Base-by-base conservation (phyloP, 1,140 invertebrate genomes). In the Phymorhynchus buccinoides region DNA sequence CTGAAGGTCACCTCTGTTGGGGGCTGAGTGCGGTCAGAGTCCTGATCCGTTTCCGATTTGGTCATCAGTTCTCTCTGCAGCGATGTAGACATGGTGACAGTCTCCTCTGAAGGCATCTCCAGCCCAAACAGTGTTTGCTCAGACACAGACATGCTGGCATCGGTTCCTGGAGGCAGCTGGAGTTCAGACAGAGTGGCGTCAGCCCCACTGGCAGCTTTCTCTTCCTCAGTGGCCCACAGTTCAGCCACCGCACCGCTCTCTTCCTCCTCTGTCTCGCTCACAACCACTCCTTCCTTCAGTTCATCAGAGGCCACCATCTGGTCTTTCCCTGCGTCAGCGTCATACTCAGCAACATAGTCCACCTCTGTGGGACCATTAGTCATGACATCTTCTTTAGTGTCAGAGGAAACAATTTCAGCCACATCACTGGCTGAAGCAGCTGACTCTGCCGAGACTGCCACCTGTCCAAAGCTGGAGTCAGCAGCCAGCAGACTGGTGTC, bases 281-380 rank as follows among this genome's bases (percentile, higher is more conserved):
- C 84, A 6, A 37, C 30, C 39, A 22, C 44, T 78, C 30, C 44
- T 3, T 41, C 81, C 14, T 66, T 22, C 16, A 80, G 66, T 2
- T 56, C 78, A 48, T 48, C 66, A 6, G 68, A 77, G 22, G 39
- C 27, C n/a, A 73, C 44, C 35, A 75, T 78, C 27, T 68, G 68
- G 56, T 79, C 37, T 81, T 52, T 30, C 18, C 37, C 73, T 66
- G 83, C 39, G 48, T 85, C 83, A 37, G 73, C 75, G 83, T 88
- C 87, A 84, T 87, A 86, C 62, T 94, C 93, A 80, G 94, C 91
- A 86, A 92, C 92, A 87, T 94, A 94, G 73, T 95, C 95, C 27
- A 94, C 93, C 91, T 95, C 95, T 35, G 95, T 94, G 48, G 95
- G 95, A 12, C 94, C 95, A 90, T 95, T 95, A 83, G 91, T 91